A percentile compares a stretch with the other conserved stretches of the same genome.
Evolutionary conservation across 2,888 invertebrate species (phyloP).

Genomic region (Sarcophaga variegata): DNA sequence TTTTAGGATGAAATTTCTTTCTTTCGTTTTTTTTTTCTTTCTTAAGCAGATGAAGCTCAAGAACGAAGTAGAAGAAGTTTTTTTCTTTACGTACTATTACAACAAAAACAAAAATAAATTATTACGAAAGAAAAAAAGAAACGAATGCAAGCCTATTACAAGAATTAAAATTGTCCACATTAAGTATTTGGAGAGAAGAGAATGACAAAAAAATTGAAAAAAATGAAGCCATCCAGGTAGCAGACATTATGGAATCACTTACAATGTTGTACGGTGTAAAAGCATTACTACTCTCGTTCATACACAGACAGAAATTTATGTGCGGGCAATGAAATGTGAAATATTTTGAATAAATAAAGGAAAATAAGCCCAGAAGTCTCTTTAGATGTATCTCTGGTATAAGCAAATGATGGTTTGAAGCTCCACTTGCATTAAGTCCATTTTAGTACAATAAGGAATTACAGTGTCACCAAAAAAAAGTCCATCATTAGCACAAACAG

Average conservation of each 20-base stretch:
- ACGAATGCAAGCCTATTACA: slow-evolving; percentile 61
- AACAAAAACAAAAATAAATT: slow-evolving; percentile 38
- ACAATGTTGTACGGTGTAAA: slow-evolving; percentile 34
- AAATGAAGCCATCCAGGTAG: slow-evolving; percentile 66
- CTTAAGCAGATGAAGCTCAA: slow-evolving; percentile 41
- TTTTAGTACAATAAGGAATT: too few species aligned
- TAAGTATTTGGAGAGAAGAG: slow-evolving; percentile 8
- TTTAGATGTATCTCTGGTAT: too few species aligned
- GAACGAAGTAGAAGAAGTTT: neutral
- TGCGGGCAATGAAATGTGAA: neutral
- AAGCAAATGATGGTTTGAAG: too few species aligned
- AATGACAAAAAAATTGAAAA: neutral
- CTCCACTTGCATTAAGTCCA: too few species aligned
- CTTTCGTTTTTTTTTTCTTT: slow-evolving; percentile 20
- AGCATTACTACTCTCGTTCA: neutral
- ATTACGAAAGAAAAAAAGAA: slow-evolving; percentile 24
- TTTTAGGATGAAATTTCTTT: slow-evolving; percentile 54
- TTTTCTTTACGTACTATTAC: neutral
- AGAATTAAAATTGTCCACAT: slow-evolving; percentile 66
- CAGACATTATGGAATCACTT: slow-evolving; percentile 65
- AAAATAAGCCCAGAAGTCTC: too few species aligned
- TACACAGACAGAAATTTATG: neutral
- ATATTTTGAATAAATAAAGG: too few species aligned
- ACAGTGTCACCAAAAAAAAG: too few species aligned
- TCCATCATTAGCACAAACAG: rapidly evolving